phyloP scores from a whole-genome alignment of 2,888 invertebrate genomes.

The Acleris sparsana region DNA sequence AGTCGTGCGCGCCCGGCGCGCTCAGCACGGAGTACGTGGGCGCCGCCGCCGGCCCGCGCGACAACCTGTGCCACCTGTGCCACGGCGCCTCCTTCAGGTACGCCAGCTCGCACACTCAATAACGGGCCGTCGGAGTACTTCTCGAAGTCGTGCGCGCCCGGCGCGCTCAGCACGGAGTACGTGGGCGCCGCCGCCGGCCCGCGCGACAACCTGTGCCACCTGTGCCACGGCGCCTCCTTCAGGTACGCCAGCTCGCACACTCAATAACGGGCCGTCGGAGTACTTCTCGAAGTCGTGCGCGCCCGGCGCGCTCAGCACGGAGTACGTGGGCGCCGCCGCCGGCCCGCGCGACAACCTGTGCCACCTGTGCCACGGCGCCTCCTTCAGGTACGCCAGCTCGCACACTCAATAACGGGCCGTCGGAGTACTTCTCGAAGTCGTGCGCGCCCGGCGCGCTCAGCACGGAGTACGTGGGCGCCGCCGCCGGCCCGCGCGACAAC shows the following conservation, averaged over 20 bases:
- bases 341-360: too few relatives aligned
- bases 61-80: constrained; percentile 97
- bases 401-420: too few relatives aligned
- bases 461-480: too few relatives aligned
- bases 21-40: constrained; percentile 93
- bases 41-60: constrained; percentile 91
- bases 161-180: constrained; percentile 93
- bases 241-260: constrained; percentile 50
- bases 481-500: too few relatives aligned
- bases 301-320: too few relatives aligned
- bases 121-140: constrained; percentile 95
- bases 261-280: too few relatives aligned
- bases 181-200: constrained; percentile 92
- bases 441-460: too few relatives aligned
- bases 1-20: constrained; percentile 98
- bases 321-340: too few relatives aligned
- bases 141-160: constrained; percentile 97
- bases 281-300: too few relatives aligned
- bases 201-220: constrained; percentile 96
- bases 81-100: constrained; percentile 87
- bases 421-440: too few relatives aligned
- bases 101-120: not conserved
- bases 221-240: constrained; percentile 91
- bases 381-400: too few relatives aligned
- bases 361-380: too few relatives aligned